Percentiles rank a stretch among this genome's conserved stretches.
phyloP scores from a whole-genome alignment of 1,140 invertebrate genomes.

The fruit fly (Drosophila melanogaster) region Release_6_plus_ISO1_MT NT_033777.3:5470001-5470500 shows the following conservation, averaged over 20 bases:
- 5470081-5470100: slow-evolving; percentile 88
- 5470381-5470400: slow-evolving; percentile 71
- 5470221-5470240: slow-evolving; percentile 88
- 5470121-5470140: slow-evolving; percentile 85
- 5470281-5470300: slow-evolving; percentile 90
- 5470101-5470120: slow-evolving; percentile 89
- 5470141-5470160: slow-evolving; percentile 86
- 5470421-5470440: slow-evolving; percentile 87
- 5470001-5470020: slow-evolving; percentile 92
- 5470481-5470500: slow-evolving; percentile 1
- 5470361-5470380: slow-evolving; percentile 85
- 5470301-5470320: slow-evolving; percentile 93
- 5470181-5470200: slow-evolving; percentile 89
- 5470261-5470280: slow-evolving; percentile 92
- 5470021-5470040: slow-evolving; percentile 90
- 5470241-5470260: slow-evolving; percentile 90
- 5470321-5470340: slow-evolving; percentile 94
- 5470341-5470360: slow-evolving; percentile 93
- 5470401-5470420: slow-evolving; percentile 79
- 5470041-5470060: slow-evolving; percentile 89
- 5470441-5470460: slow-evolving; percentile 66
- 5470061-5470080: slow-evolving; percentile 88
- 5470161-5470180: slow-evolving; percentile 88
- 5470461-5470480: slow-evolving; percentile 23
- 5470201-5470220: slow-evolving; percentile 88